A percentile compares a stretch with the other conserved stretches of the same genome.
These are phyloP conservation scores for Sinohyriopsis cumingii DNA, from an alignment of 2,888 invertebrate species.

Conservation along the genomic window DNA sequence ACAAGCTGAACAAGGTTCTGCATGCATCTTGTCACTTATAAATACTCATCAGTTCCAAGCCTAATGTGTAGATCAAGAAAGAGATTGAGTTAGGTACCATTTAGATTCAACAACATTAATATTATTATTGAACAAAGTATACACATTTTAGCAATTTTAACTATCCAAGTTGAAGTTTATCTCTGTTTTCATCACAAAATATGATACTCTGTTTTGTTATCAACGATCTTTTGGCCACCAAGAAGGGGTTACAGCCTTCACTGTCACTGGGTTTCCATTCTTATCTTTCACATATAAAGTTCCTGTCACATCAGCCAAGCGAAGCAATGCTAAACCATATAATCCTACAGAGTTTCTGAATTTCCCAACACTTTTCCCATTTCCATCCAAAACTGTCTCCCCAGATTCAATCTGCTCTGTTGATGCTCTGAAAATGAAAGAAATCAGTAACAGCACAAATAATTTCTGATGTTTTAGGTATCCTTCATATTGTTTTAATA, in stretches of 20 bases:
- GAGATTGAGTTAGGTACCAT: too few relatives aligned
- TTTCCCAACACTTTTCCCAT: constrained; percentile 79
- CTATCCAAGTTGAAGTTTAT: not conserved
- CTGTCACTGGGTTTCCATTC: constrained; percentile 29
- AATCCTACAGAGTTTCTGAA: constrained; percentile 73
- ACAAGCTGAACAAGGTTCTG: too few relatives aligned
- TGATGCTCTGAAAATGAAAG: constrained; percentile 39
- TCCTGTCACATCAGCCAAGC: constrained; percentile 45
- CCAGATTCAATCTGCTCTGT: constrained; percentile 32
- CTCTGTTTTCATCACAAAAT: not conserved
- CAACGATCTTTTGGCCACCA: constrained; percentile 58
- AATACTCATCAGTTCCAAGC: too few relatives aligned
- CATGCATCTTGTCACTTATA: too few relatives aligned
- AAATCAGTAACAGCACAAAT: not conserved
- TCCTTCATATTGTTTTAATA: too few relatives aligned
- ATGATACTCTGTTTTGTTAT: constrained; percentile 4
- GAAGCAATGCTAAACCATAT: constrained; percentile 56
- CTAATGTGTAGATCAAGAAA: too few relatives aligned
- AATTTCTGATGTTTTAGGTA: too few relatives aligned
- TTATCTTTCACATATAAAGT: constrained; percentile 32
- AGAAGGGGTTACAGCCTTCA: constrained; percentile 40
- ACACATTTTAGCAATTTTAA: too few relatives aligned
- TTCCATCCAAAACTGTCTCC: constrained; percentile 48
- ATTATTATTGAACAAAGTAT: too few relatives aligned
- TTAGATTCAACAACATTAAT: too few relatives aligned